A percentile compares a stretch with the other conserved stretches of the same genome.
Evolutionary conservation across 2,797 vertebrate genomes (phyloP).

Genomic region (Trichosurus vulpecula): DNA sequence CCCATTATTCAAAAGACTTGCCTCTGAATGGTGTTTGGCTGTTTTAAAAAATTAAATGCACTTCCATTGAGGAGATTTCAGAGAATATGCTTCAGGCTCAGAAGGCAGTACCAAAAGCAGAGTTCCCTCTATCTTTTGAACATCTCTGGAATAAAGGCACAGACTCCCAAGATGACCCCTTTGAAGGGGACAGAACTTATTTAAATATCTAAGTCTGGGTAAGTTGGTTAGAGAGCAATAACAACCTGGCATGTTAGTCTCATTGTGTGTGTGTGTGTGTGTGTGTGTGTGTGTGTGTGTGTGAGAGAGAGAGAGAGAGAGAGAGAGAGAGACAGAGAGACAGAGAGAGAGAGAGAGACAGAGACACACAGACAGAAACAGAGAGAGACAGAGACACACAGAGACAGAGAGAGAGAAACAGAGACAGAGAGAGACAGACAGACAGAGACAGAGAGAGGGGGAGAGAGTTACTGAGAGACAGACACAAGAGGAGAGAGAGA

Average conservation of each 20-base stretch:
- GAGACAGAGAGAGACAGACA: background rate
- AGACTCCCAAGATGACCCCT: background rate
- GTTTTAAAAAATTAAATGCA: slow-evolving; percentile 24
- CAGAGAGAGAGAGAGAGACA: rapidly evolving
- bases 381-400: background rate
- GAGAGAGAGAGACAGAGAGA: background rate
- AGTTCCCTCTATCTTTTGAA: background rate
- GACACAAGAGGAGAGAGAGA: background rate
- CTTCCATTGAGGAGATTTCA: no score
- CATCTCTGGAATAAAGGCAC: background rate
- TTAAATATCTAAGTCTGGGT: background rate
- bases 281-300: background rate
- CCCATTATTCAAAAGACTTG: slow-evolving; percentile 58
- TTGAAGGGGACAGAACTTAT: background rate
- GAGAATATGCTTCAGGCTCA: background rate
- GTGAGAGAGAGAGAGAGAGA: background rate
- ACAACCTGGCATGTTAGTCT: background rate
- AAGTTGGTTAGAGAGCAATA: background rate
- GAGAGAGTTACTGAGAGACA: no score
- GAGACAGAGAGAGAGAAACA: background rate
- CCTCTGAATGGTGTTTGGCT: background rate
- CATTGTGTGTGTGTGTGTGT: background rate
- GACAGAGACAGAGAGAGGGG: no score
- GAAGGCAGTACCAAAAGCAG: background rate
- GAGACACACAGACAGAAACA: background rate